A percentile compares a stretch with the other conserved stretches of the same genome.
Conservation (phyloP, 2,797 vertebrate species). For the Spheniscus humboldti region DNA sequence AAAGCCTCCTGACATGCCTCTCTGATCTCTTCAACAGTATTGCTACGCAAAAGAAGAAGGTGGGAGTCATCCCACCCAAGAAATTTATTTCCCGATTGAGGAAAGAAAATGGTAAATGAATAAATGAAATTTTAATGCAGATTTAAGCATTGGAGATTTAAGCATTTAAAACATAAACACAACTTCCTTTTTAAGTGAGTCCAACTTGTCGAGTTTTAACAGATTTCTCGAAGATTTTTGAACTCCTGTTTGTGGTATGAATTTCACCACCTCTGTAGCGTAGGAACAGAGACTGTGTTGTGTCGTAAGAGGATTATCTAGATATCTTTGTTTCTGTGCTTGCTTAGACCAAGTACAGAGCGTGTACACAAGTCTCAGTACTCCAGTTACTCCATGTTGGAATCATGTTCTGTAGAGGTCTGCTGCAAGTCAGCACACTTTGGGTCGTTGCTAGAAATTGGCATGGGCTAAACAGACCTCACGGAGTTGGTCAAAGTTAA, state of each 20-base stretch:
- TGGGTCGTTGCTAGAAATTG: background rate
- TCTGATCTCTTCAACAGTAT: conserved; percentile 93
- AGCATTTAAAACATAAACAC: background rate
- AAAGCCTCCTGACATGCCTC: conserved; percentile 90
- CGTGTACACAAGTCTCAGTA: background rate
- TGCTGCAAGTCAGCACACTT: background rate
- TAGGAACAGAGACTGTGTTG: background rate
- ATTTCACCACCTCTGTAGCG: background rate
- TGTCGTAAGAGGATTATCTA: background rate
- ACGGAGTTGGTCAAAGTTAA: background rate
- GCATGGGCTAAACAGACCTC: background rate
- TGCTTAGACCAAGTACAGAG: background rate
- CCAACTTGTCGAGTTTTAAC: background rate
- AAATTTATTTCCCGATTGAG: conserved; percentile 91
- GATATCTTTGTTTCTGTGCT: background rate
- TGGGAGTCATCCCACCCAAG: conserved; percentile 92
- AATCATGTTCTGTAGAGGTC: background rate
- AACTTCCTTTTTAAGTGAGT: background rate
- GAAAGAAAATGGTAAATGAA: conserved; percentile 86
- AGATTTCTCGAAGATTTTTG: background rate
- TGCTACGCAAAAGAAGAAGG: conserved; percentile 93
- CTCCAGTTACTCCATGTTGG: background rate
- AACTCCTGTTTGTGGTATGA: background rate
- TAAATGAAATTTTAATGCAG: background rate
- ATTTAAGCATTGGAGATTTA: background rate